A percentile compares a stretch with the other conserved stretches of the same genome.
phyloP scores from a whole-genome alignment of 2,797 vertebrate species.

The Anguilla pacifica region DNA sequence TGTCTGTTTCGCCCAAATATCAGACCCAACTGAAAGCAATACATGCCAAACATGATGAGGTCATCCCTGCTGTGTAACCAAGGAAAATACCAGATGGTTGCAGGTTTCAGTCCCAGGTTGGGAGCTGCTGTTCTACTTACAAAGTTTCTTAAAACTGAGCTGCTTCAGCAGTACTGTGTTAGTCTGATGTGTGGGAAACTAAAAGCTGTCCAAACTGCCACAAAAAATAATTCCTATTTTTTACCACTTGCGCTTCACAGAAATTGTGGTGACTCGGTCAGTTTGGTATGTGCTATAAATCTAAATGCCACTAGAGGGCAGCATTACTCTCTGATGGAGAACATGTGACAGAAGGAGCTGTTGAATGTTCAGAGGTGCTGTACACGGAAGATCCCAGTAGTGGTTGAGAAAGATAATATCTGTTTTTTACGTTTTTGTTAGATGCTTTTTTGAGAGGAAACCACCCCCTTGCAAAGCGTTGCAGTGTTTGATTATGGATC shows the following conservation, averaged over 20 bases:
- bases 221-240: not conserved
- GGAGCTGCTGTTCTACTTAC: not conserved
- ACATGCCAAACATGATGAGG: not conserved
- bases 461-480: not conserved
- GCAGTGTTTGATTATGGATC: not conserved
- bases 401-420: not conserved
- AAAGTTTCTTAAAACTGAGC: not conserved
- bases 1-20: not conserved
- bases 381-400: not conserved
- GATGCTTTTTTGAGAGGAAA: not conserved
- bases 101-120: not conserved
- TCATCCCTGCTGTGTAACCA: not conserved
- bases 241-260: not conserved
- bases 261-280: not conserved
- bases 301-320: constrained; percentile 58
- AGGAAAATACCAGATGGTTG: not conserved
- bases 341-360: not conserved
- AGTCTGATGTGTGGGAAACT: not conserved
- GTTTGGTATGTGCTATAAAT: not conserved
- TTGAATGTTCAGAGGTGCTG: not conserved
- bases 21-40: not conserved
- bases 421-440: not conserved
- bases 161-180: not conserved
- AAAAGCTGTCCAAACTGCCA: not conserved
- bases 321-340: constrained; percentile 37